Percentiles rank a stretch among this genome's conserved stretches.
These are phyloP conservation scores for Hydriomena furcata DNA, from an alignment of 2,888 invertebrate species.

Conservation along the genomic window DNA sequence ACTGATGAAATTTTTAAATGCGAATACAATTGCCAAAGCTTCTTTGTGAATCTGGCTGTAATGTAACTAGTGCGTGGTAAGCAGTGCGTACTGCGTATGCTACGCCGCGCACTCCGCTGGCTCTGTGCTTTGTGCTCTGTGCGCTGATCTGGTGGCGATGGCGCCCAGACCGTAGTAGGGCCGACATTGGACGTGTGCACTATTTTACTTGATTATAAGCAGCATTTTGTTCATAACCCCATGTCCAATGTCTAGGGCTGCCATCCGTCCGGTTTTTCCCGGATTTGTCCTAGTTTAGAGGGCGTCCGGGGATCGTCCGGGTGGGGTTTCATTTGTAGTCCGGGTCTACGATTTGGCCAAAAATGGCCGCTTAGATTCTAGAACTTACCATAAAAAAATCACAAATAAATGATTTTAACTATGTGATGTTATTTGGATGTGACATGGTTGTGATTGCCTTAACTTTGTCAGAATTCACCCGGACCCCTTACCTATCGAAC, in stretches of 20 bases:
- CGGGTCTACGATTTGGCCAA: too few species aligned
- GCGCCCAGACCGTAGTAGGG: constrained; percentile 25
- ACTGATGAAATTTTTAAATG: constrained; percentile 20
- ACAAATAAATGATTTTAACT: constrained; percentile 28
- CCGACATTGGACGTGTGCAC: too few species aligned
- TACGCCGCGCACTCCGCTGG: too few species aligned
- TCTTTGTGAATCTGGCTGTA: constrained; percentile 34
- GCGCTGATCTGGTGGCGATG: background rate
- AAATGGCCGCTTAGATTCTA: constrained; percentile 24
- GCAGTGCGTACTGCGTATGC: constrained; percentile 36
- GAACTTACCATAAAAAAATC: constrained; percentile 31
- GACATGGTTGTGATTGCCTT: constrained; percentile 21
- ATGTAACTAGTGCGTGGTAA: constrained; percentile 33
- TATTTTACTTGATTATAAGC: too few species aligned
- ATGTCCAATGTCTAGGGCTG: constrained; percentile 21
- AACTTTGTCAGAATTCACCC: constrained; percentile 15
- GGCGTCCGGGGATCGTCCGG: too few species aligned
- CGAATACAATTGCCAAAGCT: constrained; percentile 22
- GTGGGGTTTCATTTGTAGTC: too few species aligned
- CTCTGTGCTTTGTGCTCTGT: constrained; percentile 17
- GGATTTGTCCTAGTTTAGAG: too few species aligned
- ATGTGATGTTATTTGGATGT: constrained; percentile 13
- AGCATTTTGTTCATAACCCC: too few species aligned
- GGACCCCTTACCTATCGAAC: constrained; percentile 15
- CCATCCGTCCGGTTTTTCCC: too few species aligned